Base-by-base conservation (phyloP, 2,888 invertebrate genomes). In the Arctia plantaginis region DNA sequence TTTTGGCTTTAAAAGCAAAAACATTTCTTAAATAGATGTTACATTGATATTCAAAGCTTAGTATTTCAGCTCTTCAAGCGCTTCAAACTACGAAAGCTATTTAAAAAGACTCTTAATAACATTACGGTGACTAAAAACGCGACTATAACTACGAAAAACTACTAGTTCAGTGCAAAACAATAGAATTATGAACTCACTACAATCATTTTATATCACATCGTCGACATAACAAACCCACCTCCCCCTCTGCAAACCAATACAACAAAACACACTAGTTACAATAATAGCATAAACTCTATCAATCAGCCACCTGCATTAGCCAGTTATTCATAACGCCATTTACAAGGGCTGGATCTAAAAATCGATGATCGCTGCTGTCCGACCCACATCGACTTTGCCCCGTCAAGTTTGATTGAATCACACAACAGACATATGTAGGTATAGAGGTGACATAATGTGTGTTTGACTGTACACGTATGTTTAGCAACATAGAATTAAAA, bases 361-460 rank as follows among this genome's bases (percentile, higher is more conserved):
- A 93, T 94, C 94, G 93, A 94, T 94, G 91, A 90, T 90, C 88
- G 87, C 89, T 87, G 87, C 88, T 91, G 93, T 93, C 93, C 91
- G 92, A 95, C 94, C 95, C 94, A 94, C 94, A 93, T 93, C 94
- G 93, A 94, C 95, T 94, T 94, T 92, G 94, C 92, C 91, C 92
- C 93, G 95, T 94, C 95, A 93, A 90, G 90, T 93, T 93, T 95
- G 95, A 95, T 95, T 93, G 92, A 94, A 95, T 94, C 95, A 93
- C 92, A 70, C 79, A 80, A 73, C 71, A 71, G 91, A 73, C 86
- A 78, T 64, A 75, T 80, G 82, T 77, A 83, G 73, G 71, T 30
- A 72, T 86, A 91, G 92, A 92, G 73, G 77, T 77, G 90, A 73
- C 88, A 70, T 65, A 64, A 66, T 71, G 83, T 67, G 59, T 78